phyloP scores from a whole-genome alignment of 2,113 vertebrate species.

The Xyrauchen texanus region DNA sequence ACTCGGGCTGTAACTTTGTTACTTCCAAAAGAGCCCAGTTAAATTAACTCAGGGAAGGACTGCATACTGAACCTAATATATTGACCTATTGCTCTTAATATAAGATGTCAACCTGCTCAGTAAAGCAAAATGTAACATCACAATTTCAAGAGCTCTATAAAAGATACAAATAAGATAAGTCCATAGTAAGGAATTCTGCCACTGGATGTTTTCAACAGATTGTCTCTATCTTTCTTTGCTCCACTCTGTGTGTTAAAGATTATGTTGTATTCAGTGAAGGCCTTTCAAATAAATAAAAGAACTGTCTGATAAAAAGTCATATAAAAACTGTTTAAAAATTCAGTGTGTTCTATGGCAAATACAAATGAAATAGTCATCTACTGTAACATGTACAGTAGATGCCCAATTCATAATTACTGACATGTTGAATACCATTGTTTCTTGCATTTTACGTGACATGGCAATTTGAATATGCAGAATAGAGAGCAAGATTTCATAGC shows the following conservation, averaged over 20 bases:
- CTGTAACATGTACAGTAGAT: too few species aligned
- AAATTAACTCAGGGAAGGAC: conserved; percentile 58
- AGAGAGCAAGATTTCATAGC: too few species aligned
- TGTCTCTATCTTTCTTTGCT: background rate
- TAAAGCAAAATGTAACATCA: conserved; percentile 35
- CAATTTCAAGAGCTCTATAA: conserved; percentile 21
- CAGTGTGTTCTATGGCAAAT: too few species aligned
- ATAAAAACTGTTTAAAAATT: too few species aligned
- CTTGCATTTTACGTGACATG: too few species aligned
- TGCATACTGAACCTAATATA: conserved; percentile 37
- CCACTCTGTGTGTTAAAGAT: background rate
- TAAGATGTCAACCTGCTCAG: conserved; percentile 44
- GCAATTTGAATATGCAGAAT: too few species aligned
- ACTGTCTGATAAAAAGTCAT: too few species aligned
- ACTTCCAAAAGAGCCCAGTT: conserved; percentile 42
- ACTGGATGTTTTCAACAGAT: background rate
- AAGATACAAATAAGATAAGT: conserved; percentile 18
- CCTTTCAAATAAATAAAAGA: too few species aligned
- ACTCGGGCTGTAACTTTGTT: conserved; percentile 51
- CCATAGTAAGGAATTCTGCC: background rate
- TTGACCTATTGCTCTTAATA: conserved; percentile 58
- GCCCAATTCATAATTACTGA: too few species aligned
- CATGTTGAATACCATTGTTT: too few species aligned
- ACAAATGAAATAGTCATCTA: too few species aligned
- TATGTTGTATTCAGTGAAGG: background rate